These are phyloP conservation scores for Trididemnum nubilum DNA, from an alignment of 23 tunicate genomes.

Conservation along the genomic window DNA sequence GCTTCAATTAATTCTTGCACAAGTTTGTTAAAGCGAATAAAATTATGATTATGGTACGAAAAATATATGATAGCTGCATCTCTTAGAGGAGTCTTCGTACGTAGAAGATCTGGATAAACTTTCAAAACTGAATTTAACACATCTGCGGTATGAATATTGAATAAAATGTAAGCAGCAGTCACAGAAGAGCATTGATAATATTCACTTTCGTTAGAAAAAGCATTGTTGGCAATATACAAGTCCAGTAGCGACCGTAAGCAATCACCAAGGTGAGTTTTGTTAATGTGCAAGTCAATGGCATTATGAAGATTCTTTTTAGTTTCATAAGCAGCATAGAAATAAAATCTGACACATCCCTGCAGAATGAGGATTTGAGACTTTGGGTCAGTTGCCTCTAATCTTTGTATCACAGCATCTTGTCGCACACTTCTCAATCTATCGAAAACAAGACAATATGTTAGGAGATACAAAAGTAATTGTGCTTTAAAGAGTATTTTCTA, in stretches of 20 bases:
- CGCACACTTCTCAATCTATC: slow-evolving; percentile 77
- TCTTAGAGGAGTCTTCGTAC: slow-evolving; percentile 13
- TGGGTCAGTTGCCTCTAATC: slow-evolving; percentile 43
- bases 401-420: slow-evolving; percentile 84
- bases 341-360: slow-evolving; percentile 68
- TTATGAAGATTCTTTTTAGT: slow-evolving; percentile 3
- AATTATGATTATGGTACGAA: slow-evolving; percentile 32
- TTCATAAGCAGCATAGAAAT: slow-evolving; percentile 54
- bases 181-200: slow-evolving; percentile 25
- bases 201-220: too few species aligned
- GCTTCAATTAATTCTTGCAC: neutral
- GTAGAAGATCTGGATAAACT: slow-evolving; percentile 21
- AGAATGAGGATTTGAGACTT: slow-evolving; percentile 16
- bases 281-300: slow-evolving; percentile 62
- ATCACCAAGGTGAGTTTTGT: slow-evolving; percentile 51
- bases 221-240: neutral
- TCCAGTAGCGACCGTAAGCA: slow-evolving; percentile 52
- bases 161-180: slow-evolving; percentile 42
- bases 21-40: slow-evolving; percentile 31
- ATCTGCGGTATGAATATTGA: slow-evolving; percentile 15
- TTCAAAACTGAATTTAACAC: slow-evolving; percentile 26
- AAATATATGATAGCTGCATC: slow-evolving; percentile 29
- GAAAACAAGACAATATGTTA: too few species aligned
- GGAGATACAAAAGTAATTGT: neutral
- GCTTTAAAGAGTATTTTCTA: too few species aligned